Base-by-base conservation (phyloP, 2,888 invertebrate species). In the Cryptocephalus moraei region DNA sequence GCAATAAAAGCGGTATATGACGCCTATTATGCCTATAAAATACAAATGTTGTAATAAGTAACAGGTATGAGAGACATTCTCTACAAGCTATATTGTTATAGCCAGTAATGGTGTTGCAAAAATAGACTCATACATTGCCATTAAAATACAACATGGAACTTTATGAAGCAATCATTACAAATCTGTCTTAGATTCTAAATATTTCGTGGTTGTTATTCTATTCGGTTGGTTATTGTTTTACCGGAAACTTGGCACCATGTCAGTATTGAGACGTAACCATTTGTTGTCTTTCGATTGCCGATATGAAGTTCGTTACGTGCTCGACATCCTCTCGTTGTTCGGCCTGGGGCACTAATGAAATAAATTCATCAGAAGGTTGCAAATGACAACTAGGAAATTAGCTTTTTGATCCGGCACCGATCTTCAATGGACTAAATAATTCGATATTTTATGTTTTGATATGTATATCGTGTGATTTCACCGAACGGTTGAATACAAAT, bases 341-440 rank as follows among this genome's bases (percentile, higher is more conserved):
- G 41, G 49, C 61, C 59, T 60, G 57, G 57, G 49, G 55, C 55
- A 49, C 57, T 61, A 63, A 62, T 62, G 62, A 61, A 63, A 63
- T 60, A 58, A 22, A 22, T 59, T 60, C 55, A 57, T 53, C 45
- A 49, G 59, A 58, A 59, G 60, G 59, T 64, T 64, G 64, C 60
- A 59, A 64, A 61, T 64, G 63, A 63, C 63, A 62, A 61, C 59
- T 57, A 59, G 59, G 59, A 62, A 62, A 64, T 64, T 61, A 61
- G 59, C 60, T 62, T 63, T 62, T 62, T 62, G 64, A 62, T 58
- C 59, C 60, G 51, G 50, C 47, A 50, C 39, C 13, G 41, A 32
- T 10, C 9, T 32, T 31, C 32, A 47, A 41, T 46, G 49, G 45
- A 40, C 39, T 43, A 45, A 38, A 48, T 48, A 34, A 44, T 47